These are phyloP conservation scores for Helarctos malayanus DNA, from an alignment of 2,797 vertebrate genomes.

Conservation along the genomic window DNA sequence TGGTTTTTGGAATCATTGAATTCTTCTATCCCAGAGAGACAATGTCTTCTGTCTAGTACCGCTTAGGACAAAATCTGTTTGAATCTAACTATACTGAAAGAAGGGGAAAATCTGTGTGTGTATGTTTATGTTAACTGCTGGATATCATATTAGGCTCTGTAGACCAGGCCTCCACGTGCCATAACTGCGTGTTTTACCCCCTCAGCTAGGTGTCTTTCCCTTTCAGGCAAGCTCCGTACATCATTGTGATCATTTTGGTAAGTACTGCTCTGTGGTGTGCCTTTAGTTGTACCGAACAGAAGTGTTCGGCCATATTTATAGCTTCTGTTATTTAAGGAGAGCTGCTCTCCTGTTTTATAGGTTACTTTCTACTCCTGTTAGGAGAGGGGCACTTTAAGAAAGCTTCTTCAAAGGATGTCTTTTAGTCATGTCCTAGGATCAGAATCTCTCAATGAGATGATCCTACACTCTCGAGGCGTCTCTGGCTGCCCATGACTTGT, in stretches of 20 bases:
- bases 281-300: background rate
- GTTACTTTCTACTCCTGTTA: background rate
- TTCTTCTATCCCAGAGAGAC: background rate
- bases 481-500: background rate
- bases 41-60: background rate
- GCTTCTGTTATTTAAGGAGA: background rate
- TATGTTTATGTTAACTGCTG: background rate
- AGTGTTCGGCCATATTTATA: background rate
- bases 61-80: background rate
- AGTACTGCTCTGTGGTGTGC: background rate
- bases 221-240: no score
- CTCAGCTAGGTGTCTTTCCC: background rate
- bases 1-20: background rate
- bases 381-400: background rate
- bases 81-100: background rate
- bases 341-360: background rate
- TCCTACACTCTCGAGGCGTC: background rate
- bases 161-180: background rate
- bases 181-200: background rate
- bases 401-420: background rate
- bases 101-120: background rate
- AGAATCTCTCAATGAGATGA: background rate
- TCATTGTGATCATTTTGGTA: background rate
- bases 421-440: background rate
- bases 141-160: background rate